Evolutionary conservation across 2,797 vertebrate genomes (phyloP).

Genomic region (Vultur gryphus): DNA sequence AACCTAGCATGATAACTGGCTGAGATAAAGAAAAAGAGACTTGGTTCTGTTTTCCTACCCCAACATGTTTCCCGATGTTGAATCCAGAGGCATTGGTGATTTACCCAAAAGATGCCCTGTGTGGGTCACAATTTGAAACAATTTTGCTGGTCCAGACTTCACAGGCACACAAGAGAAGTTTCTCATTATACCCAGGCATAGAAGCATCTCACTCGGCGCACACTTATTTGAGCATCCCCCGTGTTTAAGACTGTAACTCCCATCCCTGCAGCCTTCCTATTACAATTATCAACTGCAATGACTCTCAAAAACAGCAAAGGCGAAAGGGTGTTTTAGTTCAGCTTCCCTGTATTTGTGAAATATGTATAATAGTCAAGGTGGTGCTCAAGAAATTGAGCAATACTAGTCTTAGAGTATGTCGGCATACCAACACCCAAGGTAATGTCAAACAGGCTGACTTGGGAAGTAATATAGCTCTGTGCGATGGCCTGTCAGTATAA

Average conservation of each 20-base stretch:
- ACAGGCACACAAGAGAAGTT: neutral
- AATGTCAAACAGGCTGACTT: neutral
- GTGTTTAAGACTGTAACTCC: neutral
- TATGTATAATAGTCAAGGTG: neutral
- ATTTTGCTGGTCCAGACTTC: neutral
- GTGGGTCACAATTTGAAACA: neutral
- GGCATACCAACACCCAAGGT: too few species aligned
- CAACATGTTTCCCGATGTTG: neutral
- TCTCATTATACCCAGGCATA: neutral
- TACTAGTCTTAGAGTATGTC: neutral
- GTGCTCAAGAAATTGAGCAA: neutral
- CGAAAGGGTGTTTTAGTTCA: neutral
- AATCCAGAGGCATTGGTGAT: neutral
- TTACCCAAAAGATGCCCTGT: fast-evolving
- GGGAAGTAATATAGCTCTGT: neutral
- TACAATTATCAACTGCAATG: neutral
- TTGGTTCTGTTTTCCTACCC: neutral
- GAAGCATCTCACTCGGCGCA: neutral
- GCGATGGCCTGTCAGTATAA: neutral
- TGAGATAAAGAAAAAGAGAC: neutral
- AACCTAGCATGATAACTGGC: neutral
- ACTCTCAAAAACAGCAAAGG: neutral
- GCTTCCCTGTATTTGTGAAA: neutral
- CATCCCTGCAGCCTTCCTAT: neutral
- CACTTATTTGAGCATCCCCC: neutral